Base-by-base conservation (phyloP, 1,140 invertebrate species). In the Bombus waltoni region DNA sequence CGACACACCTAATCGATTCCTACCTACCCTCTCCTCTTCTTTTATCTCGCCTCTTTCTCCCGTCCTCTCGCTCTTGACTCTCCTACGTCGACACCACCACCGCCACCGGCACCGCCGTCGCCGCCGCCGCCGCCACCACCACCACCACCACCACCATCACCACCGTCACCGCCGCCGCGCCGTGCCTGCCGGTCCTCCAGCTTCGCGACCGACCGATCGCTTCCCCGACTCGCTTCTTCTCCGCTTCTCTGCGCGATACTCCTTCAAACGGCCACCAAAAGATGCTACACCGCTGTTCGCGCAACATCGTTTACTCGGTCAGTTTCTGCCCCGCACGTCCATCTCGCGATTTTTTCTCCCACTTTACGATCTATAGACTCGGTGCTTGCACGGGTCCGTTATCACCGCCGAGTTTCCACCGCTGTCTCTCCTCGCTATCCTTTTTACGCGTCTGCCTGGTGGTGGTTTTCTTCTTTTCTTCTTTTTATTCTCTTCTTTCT, bases 1-100 rank as follows among this genome's bases (percentile, higher is more conserved):
- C 93, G 93, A 93, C 86, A 59, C 72, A 88, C 89, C 93, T 93
- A 94, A 94, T 94, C 93, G 93, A 94, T 94, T 93, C 84, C 85
- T 87, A 83, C 91, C 87, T 82, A 53, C 59, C 76, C 76, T 85
- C 85, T 90, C 83, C 82, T 75, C 81, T 81, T 75, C 59, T 75
- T 62, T 71, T 22, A 57, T 68, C 59, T 65, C 65, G 40, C 79
- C 28, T 70, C 57, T 75, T 15, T 79, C 22, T 70, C 59, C 47
- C 47, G 18, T 42, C 25, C 80, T 59, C 57, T 59, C 25, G 25
- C 57, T 59, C 57, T 59, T n/a, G 25, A 35, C 42, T 82, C 68
- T 72, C 65, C 57, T 62, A 40, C 71, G 42, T 53, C 38, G 74
- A 38, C 47, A 74, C 44, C 53, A 44, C 68, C 65, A 28, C 68